Base-by-base conservation (phyloP, 2,888 invertebrate species). In the Idaea aversata region DNA sequence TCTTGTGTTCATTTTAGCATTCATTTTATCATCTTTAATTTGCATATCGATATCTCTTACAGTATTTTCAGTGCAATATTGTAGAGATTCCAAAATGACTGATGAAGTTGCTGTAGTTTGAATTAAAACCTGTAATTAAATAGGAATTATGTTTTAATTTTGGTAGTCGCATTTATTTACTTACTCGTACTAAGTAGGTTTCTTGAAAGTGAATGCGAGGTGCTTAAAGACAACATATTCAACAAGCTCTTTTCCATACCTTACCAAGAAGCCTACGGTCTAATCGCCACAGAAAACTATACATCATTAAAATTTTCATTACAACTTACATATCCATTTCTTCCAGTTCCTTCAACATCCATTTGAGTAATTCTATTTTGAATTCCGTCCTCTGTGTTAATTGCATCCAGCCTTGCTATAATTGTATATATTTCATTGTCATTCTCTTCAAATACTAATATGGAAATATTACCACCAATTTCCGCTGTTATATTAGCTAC, bases 401-500 rank as follows among this genome's bases (percentile, higher is more conserved):
- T 38, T 3, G 73, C 61, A 59, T 75, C 65, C 6, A 61, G 65
- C 70, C 62, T 70, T 62, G 61, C 62, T 13, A 61, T 61, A 57
- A 75, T 16, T 58, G n/a, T 65, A 7, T 68, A 64, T 57, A 59
- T 59, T 5, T 47, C 58, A 60, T 61, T 57, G 5, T 60, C 16
- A 16, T 35, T 59, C 13, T 64, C 61, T 70, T 78, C 72, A 65
- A 72, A 75, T 4, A 77, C 70, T n/a, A 79, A 61, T 10, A 83
- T 57, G 4, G 77, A 74, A 15, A 81, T 59, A 16, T 70, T 64
- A 69, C 82, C 84, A 34, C 67, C 59, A 5, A 57, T n/a, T 15
- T 76, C 60, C 5, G 71, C 15, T 64, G 63, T 62, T 5, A 76
- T 6, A 0, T 69, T 57, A n/a, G 64, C 66, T 71, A 72, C 68